phyloP scores from a whole-genome alignment of 1,140 invertebrate genomes.

The Drosophila repletoides region DNA sequence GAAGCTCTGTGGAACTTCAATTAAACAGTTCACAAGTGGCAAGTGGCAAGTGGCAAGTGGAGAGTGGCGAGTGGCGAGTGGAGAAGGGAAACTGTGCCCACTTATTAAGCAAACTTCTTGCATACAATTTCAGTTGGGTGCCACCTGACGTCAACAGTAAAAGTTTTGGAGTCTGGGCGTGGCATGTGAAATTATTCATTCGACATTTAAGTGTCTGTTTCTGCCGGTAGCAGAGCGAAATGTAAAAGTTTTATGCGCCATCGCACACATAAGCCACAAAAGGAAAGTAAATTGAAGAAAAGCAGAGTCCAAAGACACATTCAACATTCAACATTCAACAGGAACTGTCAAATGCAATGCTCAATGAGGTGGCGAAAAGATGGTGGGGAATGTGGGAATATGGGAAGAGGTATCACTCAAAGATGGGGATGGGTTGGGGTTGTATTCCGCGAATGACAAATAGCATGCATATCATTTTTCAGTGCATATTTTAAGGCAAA shows the following conservation, averaged over 20 bases:
- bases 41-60: too few species aligned
- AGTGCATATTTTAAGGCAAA: slow-evolving; percentile 53
- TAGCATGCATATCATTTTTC: slow-evolving; percentile 45
- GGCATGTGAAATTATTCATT: slow-evolving; percentile 76
- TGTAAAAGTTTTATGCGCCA: slow-evolving; percentile 68
- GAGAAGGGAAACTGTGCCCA: slow-evolving; percentile 47
- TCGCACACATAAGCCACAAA: slow-evolving; percentile 39
- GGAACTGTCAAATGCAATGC: slow-evolving; percentile 30
- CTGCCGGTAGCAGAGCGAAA: slow-evolving; percentile 39
- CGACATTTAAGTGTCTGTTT: slow-evolving; percentile 70
- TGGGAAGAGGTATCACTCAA: neutral
- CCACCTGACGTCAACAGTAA: slow-evolving; percentile 44
- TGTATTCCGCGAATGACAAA: slow-evolving; percentile 37
- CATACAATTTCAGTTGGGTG: slow-evolving; percentile 36
- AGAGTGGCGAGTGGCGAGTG: too few species aligned
- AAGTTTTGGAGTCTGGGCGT: slow-evolving; percentile 47
- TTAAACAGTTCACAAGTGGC: slow-evolving; percentile 47
- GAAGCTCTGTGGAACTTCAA: slow-evolving; percentile 32
- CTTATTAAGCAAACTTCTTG: slow-evolving; percentile 54
- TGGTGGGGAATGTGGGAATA: neutral
- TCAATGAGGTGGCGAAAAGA: slow-evolving; percentile 2
- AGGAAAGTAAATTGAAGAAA: slow-evolving; percentile 33
- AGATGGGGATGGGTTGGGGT: neutral
- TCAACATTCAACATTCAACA: too few species aligned
- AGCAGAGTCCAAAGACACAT: slow-evolving; percentile 32